Percentiles rank a stretch among this genome's conserved stretches.
These are phyloP conservation scores for Crocuta crocuta DNA, from an alignment of 2,113 vertebrate species.

Conservation along the genomic window DNA sequence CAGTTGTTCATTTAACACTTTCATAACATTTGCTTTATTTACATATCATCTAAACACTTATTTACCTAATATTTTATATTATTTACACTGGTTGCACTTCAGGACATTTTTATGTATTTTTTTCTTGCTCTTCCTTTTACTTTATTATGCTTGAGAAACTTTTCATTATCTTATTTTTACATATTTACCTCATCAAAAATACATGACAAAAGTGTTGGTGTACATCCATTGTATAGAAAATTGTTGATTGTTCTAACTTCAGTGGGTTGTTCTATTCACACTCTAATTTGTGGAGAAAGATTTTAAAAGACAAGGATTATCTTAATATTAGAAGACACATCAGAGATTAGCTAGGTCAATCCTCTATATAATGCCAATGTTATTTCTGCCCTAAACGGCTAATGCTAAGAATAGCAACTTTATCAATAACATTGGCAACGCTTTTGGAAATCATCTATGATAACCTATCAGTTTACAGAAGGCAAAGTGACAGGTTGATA, in stretches of 20 bases:
- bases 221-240: not conserved
- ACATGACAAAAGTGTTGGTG: not conserved
- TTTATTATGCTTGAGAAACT: not conserved
- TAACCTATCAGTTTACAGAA: not conserved
- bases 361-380: not conserved
- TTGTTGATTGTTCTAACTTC: not conserved
- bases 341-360: not conserved
- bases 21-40: constrained; percentile 18
- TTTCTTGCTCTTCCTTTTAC: not conserved
- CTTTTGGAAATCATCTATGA: not conserved
- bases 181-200: not conserved
- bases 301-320: not conserved
- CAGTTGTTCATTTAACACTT: not conserved
- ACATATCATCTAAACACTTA: not conserved
- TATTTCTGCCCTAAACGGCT: not conserved
- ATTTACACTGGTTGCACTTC: not conserved
- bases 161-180: not conserved
- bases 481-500: not conserved
- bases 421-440: not conserved
- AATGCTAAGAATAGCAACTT: constrained; percentile 17
- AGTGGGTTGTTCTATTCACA: not conserved
- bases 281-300: not conserved
- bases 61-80: constrained; percentile 34
- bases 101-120: not conserved
- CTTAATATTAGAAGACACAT: constrained; percentile 1